These are phyloP conservation scores for Peromyscus polionotus DNA, from an alignment of 2,113 vertebrate genomes.

Conservation along the genomic window DNA sequence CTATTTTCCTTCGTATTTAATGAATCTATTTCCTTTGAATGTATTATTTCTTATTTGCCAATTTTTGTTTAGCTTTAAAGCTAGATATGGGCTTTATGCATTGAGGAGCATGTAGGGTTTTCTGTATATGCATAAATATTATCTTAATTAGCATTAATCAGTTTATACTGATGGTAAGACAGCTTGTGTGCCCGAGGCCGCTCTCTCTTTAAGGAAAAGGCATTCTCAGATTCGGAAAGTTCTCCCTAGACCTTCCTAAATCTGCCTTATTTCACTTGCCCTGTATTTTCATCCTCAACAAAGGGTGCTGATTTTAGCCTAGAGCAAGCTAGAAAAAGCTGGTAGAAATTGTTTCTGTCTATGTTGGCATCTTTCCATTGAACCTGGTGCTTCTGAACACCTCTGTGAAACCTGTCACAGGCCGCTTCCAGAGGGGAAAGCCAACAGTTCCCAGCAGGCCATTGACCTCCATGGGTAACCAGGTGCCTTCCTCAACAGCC, in stretches of 20 bases:
- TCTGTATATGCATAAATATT: not conserved
- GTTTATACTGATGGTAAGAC: not conserved
- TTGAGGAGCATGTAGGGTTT: not conserved
- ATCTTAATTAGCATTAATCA: not conserved
- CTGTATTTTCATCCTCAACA: slow-evolving; percentile 2
- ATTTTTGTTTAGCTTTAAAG: slow-evolving; percentile 61
- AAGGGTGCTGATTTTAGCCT: not conserved
- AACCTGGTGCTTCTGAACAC: not conserved
- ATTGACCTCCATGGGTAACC: not conserved
- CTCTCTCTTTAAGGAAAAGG: not conserved
- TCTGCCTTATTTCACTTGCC: not conserved
- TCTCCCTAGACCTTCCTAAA: not conserved
- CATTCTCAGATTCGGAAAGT: slow-evolving; percentile 26
- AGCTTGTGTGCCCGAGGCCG: not conserved
- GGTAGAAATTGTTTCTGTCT: not conserved
- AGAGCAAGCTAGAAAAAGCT: not conserved
- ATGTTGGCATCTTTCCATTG: not conserved
- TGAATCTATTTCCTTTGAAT: slow-evolving; percentile 31
- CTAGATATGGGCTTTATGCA: not conserved
- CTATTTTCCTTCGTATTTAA: slow-evolving; percentile 16
- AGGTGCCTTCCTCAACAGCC: not conserved
- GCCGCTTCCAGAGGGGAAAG: not conserved
- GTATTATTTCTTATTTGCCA: slow-evolving; percentile 29
- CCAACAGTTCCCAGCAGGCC: not conserved
- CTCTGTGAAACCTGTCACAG: not conserved